A percentile compares a stretch with the other conserved stretches of the same genome.
These are phyloP conservation scores for Micropterix aruncella DNA, from an alignment of 2,888 invertebrate species.

Conservation along the genomic window DNA sequence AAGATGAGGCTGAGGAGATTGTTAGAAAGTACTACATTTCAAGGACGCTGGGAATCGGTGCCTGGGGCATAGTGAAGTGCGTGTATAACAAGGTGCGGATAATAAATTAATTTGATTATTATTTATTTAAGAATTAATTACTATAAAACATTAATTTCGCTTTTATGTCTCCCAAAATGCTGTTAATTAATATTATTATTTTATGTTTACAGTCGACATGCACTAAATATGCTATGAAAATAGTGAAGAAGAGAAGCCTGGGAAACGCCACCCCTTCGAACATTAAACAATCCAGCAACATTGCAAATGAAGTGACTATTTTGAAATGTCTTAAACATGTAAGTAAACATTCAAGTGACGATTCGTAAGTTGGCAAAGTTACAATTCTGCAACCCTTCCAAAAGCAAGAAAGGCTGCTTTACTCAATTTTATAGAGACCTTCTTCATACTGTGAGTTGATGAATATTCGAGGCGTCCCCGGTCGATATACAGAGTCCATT, in stretches of 20 bases:
- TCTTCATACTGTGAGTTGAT: no score
- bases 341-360: no score
- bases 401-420: no score
- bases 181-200: slow-evolving; percentile 13
- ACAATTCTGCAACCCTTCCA: no score
- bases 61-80: slow-evolving; percentile 70
- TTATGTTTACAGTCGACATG: slow-evolving; percentile 44
- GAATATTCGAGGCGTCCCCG: no score
- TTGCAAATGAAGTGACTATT: slow-evolving; percentile 68
- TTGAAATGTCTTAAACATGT: slow-evolving; percentile 67
- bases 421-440: no score
- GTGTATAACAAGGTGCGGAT: slow-evolving; percentile 49
- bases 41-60: slow-evolving; percentile 63
- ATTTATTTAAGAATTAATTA: no score
- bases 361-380: no score
- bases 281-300: slow-evolving; percentile 45
- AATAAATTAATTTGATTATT: slow-evolving; percentile 1
- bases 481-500: no score
- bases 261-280: slow-evolving; percentile 30
- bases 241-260: slow-evolving; percentile 56
- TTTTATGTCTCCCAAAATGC: neutral
- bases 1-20: slow-evolving; percentile 49
- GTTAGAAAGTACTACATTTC: slow-evolving; percentile 58
- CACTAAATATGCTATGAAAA: slow-evolving; percentile 70
- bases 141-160: no score